Base-by-base conservation (phyloP, 1,140 invertebrate genomes). In the Aphidius gifuensis region DNA sequence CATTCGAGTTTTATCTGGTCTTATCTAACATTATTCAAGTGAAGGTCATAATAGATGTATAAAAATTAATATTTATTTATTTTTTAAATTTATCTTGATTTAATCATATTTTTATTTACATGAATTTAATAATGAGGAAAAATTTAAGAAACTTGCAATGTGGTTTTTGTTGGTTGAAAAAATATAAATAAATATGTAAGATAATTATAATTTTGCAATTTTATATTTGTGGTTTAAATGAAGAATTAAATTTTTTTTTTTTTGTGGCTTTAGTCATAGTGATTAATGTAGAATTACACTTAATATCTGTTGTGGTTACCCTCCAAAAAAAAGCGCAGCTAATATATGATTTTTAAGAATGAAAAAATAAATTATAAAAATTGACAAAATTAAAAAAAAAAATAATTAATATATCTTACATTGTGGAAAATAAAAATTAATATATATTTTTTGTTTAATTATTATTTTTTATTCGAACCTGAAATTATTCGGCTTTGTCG, bases 401-500 rank as follows among this genome's bases (percentile, higher is more conserved):
- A 60, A 60, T 45, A 21, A 60, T 39, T 16, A 16, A 55, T 42
- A 6, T 42, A 39, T 48, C 23, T n/a, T 39, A 39, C 5, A 60
- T 53, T 40, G 7, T 42, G 23, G 39, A 44, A 49, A 50, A 50
- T 50, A 53, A 8, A 23, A 53, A 53, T n/a, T 21, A 6, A 46
- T 7, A 54, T 47, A 45, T 59, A 57, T 56, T 46, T 44, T 39
- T 55, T 59, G 46, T 44, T 2, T 58, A 45, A 56, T n/a, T 16
- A 45, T 38, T 50, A 9, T 61, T 6, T 45, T 54, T n/a, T 5
- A 55, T 54, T 63, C 73, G 74, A 71, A 80, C 76, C 76, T 67
- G 74, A 76, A 64, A 68, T 72, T 67, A 74, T 76, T 73, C 74
- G 72, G 64, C 71, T 74, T 66, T 69, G 68, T 46, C 72, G 73